Base-by-base conservation (phyloP, 2,888 invertebrate genomes). In the Amblyteles armatorius region DNA sequence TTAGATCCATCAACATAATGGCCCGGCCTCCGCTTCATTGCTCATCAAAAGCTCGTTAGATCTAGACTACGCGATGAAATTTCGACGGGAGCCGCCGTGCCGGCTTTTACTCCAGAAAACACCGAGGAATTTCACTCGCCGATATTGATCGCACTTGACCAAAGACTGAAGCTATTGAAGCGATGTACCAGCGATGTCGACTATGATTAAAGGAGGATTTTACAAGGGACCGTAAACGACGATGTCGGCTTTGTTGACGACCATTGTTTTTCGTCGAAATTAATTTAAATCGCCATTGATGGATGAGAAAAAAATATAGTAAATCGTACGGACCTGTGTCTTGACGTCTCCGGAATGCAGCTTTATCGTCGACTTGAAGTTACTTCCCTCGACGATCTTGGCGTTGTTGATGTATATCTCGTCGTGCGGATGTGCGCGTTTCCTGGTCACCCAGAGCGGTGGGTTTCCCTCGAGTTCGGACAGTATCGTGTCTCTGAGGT, bases 331-430 rank as follows among this genome's bases (percentile, higher is more conserved):
- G 90, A 96, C 96, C 95, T 96, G 96, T 89, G 95, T 95, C 90
- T 95, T 95, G 26, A 79, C 80, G 19, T 89, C 86, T 40, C 89
- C 88, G 29, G 89, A 88, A 92, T 94, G 95, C 76, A 94, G 94
- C 83, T 95, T 95, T 88, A 95, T 95, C 85, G 94, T 94, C 55
- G 96, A 95, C 89, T 95, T 95, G 91, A 96, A 96, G 91, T 96
- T 95, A 29, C 97, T 97, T 83, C 96, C 95, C 83, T 96, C 95
- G 89, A 97, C 94, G 76, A 98, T 95, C 92, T 96, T 96, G 1
- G 98, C 98, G 93, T 98, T 98, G 94, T 98, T 98, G 85, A 98
- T 96, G 94, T 96, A 98, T 90, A 98, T 96, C 88, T 97, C 97
- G 82, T 96, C 96, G 63, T 94, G 94, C 89, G 96, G 96, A 93